A percentile compares a stretch with the other conserved stretches of the same genome.
Evolutionary conservation across 2,113 vertebrate genomes (phyloP).

Genomic region (Anser brachyrhynchus): DNA sequence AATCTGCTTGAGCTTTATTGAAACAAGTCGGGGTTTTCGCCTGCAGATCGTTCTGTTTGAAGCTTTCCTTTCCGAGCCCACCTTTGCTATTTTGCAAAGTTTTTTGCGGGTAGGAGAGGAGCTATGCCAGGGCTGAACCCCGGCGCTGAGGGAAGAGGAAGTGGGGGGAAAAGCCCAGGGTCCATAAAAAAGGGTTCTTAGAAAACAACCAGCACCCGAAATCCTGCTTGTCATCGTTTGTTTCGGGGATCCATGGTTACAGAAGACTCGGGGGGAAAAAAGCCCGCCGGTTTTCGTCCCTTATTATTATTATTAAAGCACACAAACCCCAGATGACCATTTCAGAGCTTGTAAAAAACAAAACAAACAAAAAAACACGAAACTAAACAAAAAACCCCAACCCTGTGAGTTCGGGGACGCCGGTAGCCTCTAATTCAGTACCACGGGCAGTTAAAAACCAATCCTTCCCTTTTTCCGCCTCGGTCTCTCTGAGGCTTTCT

Average conservation of each 20-base stretch:
- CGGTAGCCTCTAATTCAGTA: not conserved
- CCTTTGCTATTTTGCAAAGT: not conserved
- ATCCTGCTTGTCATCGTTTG: not conserved
- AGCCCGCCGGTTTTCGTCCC: not conserved
- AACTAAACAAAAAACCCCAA: not conserved
- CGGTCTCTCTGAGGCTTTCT: not conserved
- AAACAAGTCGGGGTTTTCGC: not conserved
- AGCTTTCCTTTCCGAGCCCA: slow-evolving; percentile 1
- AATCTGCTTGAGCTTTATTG: slow-evolving; percentile 42
- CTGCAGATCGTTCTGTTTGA: not conserved
- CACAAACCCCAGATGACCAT: not conserved
- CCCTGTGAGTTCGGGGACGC: not conserved
- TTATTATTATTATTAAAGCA: not conserved
- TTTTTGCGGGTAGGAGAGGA: not conserved
- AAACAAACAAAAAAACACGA: not conserved
- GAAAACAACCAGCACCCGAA: not conserved
- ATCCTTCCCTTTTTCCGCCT: not conserved
- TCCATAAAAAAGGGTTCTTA: not conserved
- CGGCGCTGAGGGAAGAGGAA: not conserved
- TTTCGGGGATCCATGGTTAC: not conserved
- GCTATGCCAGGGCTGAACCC: not conserved
- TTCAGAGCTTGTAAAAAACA: not conserved
- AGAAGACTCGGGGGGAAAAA: not conserved
- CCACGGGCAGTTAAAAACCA: not conserved
- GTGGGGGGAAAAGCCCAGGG: not conserved